Evolutionary conservation across 2,888 invertebrate genomes (phyloP).

Genomic region (Galerucella pusilla): DNA sequence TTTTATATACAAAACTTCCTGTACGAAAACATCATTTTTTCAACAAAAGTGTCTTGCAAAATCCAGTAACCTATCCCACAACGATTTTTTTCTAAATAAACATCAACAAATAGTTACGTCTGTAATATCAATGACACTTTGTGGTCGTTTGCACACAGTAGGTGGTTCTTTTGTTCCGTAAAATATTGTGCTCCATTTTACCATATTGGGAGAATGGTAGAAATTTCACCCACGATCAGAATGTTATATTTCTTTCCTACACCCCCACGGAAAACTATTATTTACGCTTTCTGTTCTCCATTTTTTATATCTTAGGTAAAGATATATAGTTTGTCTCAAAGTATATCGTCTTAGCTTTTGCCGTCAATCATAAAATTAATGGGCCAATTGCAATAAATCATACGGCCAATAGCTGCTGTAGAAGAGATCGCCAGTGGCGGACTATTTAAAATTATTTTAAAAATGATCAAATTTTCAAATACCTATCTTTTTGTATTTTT

Average conservation of each 20-base stretch:
- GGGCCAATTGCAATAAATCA: no score
- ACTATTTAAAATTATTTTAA: no score
- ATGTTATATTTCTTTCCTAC: conserved; percentile 39
- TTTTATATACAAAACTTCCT: no score
- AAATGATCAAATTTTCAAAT: no score
- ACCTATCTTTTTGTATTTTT: no score
- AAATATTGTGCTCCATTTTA: conserved; percentile 43
- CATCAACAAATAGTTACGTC: conserved; percentile 12
- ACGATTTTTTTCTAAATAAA: neutral
- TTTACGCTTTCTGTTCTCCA: conserved; percentile 30
- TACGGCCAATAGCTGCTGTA: no score
- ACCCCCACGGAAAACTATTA: conserved; percentile 37
- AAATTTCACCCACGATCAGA: conserved; percentile 45
- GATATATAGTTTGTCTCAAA: neutral
- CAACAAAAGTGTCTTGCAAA: neutral
- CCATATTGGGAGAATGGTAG: conserved; percentile 43
- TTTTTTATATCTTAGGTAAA: neutral
- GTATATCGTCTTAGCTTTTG: no score
- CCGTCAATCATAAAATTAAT: no score
- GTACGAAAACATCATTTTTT: neutral
- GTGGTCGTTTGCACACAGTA: conserved; percentile 41
- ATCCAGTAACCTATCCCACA: conserved; percentile 6
- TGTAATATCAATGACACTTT: conserved; percentile 21
- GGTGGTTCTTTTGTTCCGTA: conserved; percentile 44
- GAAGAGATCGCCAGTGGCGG: no score